A percentile compares a stretch with the other conserved stretches of the same genome.
Evolutionary conservation across 1,140 invertebrate genomes (phyloP).

Genomic region (Dryas iulia): DNA sequence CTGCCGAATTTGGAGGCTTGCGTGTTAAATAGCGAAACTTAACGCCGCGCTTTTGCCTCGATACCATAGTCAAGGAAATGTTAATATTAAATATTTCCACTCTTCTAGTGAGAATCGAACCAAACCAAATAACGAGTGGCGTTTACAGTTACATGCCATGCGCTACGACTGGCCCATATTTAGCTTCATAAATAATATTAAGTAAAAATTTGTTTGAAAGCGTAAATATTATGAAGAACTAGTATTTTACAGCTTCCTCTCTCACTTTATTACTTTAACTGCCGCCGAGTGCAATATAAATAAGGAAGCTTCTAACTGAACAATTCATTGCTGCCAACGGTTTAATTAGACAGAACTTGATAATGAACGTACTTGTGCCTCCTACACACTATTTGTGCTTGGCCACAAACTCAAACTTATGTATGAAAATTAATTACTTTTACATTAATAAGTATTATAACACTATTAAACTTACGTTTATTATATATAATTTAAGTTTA

Average conservation of each 20-base stretch:
- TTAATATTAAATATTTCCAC: too few species aligned
- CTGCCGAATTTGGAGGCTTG: too few species aligned
- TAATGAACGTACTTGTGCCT: constrained; percentile 45
- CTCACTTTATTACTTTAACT: constrained; percentile 39
- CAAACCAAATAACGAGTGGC: too few species aligned
- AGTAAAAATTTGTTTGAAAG: not conserved
- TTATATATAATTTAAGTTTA: too few species aligned
- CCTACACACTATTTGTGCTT: constrained; percentile 39
- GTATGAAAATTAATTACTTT: not conserved
- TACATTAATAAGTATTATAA: not conserved
- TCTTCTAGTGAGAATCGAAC: too few species aligned
- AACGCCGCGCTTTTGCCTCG: too few species aligned
- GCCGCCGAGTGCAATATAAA: constrained; percentile 40
- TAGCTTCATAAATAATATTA: not conserved
- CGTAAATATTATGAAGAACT: constrained; percentile 13
- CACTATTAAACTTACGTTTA: not conserved
- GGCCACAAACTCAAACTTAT: constrained; percentile 37
- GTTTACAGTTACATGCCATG: too few species aligned
- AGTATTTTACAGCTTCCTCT: constrained; percentile 21
- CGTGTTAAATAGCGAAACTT: too few species aligned
- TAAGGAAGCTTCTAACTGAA: constrained; percentile 56
- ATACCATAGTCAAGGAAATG: too few species aligned
- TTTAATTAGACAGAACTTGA: constrained; percentile 54
- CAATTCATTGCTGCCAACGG: constrained; percentile 51
- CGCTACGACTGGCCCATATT: too few species aligned